These are phyloP conservation scores for Antennarius maculatus DNA, from an alignment of 2,797 vertebrate species.

Conservation along the genomic window DNA sequence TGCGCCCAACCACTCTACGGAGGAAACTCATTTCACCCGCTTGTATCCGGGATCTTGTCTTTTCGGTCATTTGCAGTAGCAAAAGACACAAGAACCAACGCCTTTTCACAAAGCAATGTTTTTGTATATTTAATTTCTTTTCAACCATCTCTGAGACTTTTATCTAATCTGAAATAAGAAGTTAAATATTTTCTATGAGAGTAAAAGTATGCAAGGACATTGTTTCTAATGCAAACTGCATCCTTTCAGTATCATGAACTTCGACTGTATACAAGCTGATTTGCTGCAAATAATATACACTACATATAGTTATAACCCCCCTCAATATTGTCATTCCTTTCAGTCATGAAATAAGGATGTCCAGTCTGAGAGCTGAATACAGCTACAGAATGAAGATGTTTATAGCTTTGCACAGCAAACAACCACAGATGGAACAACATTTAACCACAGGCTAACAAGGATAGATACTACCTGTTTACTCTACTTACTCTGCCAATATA, in stretches of 20 bases:
- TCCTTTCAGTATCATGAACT: conserved; percentile 56
- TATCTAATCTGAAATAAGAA: conserved; percentile 21
- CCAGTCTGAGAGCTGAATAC: conserved; percentile 81
- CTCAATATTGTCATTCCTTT: conserved; percentile 81
- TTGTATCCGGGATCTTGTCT: too few species aligned
- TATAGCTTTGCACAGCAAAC: conserved; percentile 81
- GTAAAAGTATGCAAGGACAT: conserved; percentile 34
- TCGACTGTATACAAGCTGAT: conserved; percentile 66
- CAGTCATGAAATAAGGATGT: conserved; percentile 78
- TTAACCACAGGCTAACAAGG: conserved; percentile 79
- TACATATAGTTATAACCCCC: conserved; percentile 71
- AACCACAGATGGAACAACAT: conserved; percentile 86
- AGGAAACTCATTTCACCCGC: too few species aligned
- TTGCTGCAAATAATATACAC: conserved; percentile 55
- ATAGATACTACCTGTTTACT: conserved; percentile 84
- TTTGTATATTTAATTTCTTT: conserved; percentile 11
- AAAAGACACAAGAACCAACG: neutral
- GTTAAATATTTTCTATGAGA: conserved; percentile 14
- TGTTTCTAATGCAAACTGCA: conserved; percentile 39
- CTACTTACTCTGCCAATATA: conserved; percentile 72
- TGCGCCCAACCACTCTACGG: too few species aligned
- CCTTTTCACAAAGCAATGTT: conserved; percentile 6
- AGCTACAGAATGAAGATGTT: conserved; percentile 80
- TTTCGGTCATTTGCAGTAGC: neutral
- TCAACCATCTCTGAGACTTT: neutral